Percentiles rank a stretch among this genome's conserved stretches.
These are phyloP conservation scores for Ateles fusciceps DNA, from an alignment of 2,797 vertebrate species.

Conservation along the genomic window DNA sequence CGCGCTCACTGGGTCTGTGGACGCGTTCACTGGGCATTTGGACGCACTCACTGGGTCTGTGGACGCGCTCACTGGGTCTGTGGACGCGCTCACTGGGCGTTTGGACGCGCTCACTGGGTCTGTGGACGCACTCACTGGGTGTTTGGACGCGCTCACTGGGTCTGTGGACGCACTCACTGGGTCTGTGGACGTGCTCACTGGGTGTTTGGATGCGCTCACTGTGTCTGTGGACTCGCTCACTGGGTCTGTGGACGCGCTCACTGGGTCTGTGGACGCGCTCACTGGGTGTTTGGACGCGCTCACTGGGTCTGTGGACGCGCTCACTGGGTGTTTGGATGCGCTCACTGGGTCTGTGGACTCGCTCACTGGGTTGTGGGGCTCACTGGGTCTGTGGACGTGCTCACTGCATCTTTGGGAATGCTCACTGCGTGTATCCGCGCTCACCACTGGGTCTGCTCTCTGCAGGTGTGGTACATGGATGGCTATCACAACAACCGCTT, in stretches of 20 bases:
- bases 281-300: accelerated
- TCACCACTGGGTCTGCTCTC: neutral
- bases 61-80: accelerated
- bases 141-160: accelerated
- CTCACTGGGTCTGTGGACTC: accelerated
- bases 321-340: accelerated
- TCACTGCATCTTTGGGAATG: accelerated
- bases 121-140: accelerated
- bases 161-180: accelerated
- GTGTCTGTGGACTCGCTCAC: accelerated
- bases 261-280: accelerated
- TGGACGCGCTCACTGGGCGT: too few species aligned
- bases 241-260: accelerated
- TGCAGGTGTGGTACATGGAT: slow-evolving; percentile 99
- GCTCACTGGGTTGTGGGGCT: accelerated
- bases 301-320: too few species aligned
- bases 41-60: accelerated
- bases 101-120: accelerated
- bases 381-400: too few species aligned
- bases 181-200: accelerated
- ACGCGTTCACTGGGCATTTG: accelerated
- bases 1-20: accelerated
- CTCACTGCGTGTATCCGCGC: accelerated
- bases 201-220: accelerated
- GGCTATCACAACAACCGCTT: slow-evolving; percentile 99